A percentile compares a stretch with the other conserved stretches of the same genome.
Conservation (phyloP, 1,140 invertebrate genomes). For the Temnothorax longispinosus region DNA sequence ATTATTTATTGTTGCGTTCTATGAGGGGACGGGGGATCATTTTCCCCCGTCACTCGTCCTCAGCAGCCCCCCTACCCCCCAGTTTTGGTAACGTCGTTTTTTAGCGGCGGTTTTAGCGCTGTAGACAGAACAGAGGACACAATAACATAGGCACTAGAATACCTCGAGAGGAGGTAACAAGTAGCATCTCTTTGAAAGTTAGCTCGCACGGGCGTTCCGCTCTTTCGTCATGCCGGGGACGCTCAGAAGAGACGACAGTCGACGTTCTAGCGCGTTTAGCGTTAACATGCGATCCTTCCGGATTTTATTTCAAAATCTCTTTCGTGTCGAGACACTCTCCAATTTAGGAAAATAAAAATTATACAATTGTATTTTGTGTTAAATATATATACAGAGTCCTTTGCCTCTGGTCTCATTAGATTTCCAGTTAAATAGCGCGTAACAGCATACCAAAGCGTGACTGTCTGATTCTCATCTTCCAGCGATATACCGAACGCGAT, state of each 20-base stretch:
- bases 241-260: neutral
- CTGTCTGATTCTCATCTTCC: neutral
- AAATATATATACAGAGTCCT: neutral
- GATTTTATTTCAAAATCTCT: neutral
- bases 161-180: conserved; percentile 74
- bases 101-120: conserved; percentile 78
- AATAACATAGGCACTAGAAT: conserved; percentile 78
- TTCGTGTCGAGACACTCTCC: neutral
- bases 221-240: conserved; percentile 67
- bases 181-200: conserved; percentile 81
- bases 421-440: neutral
- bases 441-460: neutral
- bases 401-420: neutral
- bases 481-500: neutral
- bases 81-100: conserved; percentile 62
- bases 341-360: conserved; percentile 10
- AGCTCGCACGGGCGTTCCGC: conserved; percentile 78
- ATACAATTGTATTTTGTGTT: neutral
- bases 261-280: neutral
- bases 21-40: conserved; percentile 16
- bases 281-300: neutral
- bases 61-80: conserved; percentile 39
- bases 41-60: conserved; percentile 32
- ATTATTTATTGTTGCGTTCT: conserved; percentile 72
- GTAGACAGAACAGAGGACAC: conserved; percentile 73